Base-by-base conservation (phyloP, 2,888 invertebrate genomes). In the Liposcelis brunnea region DNA sequence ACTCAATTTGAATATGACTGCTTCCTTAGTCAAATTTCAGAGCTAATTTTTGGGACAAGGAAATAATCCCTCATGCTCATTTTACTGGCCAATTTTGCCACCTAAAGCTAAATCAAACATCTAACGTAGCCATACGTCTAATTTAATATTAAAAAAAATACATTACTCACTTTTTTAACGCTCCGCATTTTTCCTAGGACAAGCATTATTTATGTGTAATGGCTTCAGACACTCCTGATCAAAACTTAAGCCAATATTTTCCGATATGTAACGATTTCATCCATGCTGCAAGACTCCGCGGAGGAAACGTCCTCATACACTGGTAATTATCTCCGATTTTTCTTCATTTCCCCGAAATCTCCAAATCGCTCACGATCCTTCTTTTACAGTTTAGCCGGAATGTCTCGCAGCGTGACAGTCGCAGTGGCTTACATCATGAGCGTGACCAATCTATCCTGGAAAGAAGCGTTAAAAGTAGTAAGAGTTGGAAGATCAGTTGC, bases 371-470 rank as follows among this genome's bases (percentile, higher is more conserved):
- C n/a, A n/a, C n/a, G n/a, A n/a, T 26, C 26, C 8, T 8, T 14
- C 10, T 7, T 49, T 58, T 56, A 43, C 67, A 90, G 90, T 64
- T 67, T 95, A 59, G 95, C 94, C 15, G 95, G 95, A 26, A 91
- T 95, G 80, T 94, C 94, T 1, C 77, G 95, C 16, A 93, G 93
- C 58, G 94, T 94, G 52, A 93, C 95, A 0, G 84, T 95, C 45
- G 86, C 89, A 0, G 89, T 91, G 47, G 94, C 94, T 34, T 95
- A 95, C 67, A 83, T 95, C 51, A 94, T 95, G 93, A 83, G 89
- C 38, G 86, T 84, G 49, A 91, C 94, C 21, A 70, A 78, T 50
- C 71, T 94, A 42, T 80, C 75, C 47, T 93, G 91, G 89, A 83
- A 89, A 55, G 93, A 94, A 58, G 81, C 91, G 1, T 67, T 94